These are phyloP conservation scores for Ispidina picta DNA, from an alignment of 2,797 vertebrate genomes.

Conservation along the genomic window DNA sequence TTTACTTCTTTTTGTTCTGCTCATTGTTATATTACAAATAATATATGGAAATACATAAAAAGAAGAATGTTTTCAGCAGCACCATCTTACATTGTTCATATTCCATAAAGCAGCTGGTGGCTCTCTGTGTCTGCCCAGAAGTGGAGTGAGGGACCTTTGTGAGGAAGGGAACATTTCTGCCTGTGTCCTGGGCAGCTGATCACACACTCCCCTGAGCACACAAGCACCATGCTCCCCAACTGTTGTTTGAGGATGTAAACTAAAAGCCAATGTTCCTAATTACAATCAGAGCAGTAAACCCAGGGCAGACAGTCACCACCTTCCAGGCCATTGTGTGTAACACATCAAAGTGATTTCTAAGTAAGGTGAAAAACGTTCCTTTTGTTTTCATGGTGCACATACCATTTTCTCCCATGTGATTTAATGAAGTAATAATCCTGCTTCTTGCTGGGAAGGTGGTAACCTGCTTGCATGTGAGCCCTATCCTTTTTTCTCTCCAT, in stretches of 20 bases:
- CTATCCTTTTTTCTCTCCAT: background rate
- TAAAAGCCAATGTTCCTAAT: background rate
- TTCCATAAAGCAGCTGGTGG: background rate
- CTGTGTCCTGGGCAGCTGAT: background rate
- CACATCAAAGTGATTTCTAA: background rate
- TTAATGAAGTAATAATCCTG: conserved; percentile 11
- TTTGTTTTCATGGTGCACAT: background rate
- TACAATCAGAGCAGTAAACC: background rate
- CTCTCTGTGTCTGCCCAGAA: background rate
- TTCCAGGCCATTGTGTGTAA: background rate
- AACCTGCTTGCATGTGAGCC: background rate
- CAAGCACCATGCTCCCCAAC: background rate
- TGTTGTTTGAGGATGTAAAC: background rate
- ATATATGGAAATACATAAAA: background rate
- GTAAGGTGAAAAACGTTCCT: background rate
- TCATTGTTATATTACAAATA: background rate
- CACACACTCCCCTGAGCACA: fast-evolving
- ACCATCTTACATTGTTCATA: background rate
- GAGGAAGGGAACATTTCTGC: background rate
- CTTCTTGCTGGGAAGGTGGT: background rate
- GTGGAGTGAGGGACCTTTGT: background rate
- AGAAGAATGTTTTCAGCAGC: background rate
- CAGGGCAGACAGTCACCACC: background rate
- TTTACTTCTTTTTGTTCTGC: background rate
- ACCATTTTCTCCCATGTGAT: background rate